Evolutionary conservation across 1,140 invertebrate genomes (phyloP).

Genomic region (Leptinotarsa undecemlineata): DNA sequence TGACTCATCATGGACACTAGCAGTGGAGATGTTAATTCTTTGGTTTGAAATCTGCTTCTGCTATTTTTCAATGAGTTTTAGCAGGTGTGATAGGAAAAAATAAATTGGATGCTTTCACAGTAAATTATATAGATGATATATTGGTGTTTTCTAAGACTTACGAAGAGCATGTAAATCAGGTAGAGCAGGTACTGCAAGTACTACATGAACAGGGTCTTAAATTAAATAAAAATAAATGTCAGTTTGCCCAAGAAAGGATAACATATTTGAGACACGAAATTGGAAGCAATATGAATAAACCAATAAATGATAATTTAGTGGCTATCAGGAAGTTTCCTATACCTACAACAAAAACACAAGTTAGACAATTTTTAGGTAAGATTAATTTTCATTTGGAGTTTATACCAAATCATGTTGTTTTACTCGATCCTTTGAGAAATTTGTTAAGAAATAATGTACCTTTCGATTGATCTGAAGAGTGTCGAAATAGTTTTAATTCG

Average conservation of each 20-base stretch:
- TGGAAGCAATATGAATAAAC: slow-evolving; percentile 37
- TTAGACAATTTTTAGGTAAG: slow-evolving; percentile 40
- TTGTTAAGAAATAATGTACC: too few relatives aligned
- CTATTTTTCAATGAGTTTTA: too few relatives aligned
- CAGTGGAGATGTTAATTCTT: too few relatives aligned
- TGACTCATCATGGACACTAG: too few relatives aligned
- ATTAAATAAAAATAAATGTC: slow-evolving; percentile 42
- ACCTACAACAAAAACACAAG: slow-evolving; percentile 17
- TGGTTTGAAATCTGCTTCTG: too few relatives aligned
- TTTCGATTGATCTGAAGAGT: too few relatives aligned
- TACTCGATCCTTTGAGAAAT: slow-evolving; percentile 23
- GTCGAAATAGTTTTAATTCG: too few relatives aligned
- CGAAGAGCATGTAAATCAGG: slow-evolving; percentile 24
- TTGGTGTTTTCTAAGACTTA: too few relatives aligned
- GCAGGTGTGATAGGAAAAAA: too few relatives aligned
- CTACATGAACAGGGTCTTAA: slow-evolving; percentile 51
- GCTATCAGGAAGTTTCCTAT: too few relatives aligned
- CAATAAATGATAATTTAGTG: slow-evolving; percentile 41
- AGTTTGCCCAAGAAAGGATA: slow-evolving; percentile 38
- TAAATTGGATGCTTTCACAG: too few relatives aligned
- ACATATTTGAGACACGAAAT: slow-evolving; percentile 46
- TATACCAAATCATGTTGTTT: slow-evolving; percentile 35
- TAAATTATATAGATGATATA: too few relatives aligned
- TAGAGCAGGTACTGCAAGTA: slow-evolving; percentile 51
- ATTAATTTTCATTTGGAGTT: slow-evolving; percentile 44